Evolutionary conservation across 2,888 invertebrate genomes (phyloP), one percentile per base, ranked within the genome.

Genomic region (Caradrina kadenii): DNA sequence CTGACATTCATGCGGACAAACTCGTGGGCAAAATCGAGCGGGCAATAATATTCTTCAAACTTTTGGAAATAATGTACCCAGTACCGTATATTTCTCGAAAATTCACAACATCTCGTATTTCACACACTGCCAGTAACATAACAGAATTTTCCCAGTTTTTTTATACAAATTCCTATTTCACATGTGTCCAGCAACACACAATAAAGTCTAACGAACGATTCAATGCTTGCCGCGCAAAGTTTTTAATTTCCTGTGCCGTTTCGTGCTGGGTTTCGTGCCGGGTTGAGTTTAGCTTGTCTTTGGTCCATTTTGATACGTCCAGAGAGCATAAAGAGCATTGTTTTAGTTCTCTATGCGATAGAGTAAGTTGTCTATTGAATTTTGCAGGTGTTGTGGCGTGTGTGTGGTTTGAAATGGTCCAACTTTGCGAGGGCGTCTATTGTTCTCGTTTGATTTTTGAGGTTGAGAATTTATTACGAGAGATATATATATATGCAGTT

Each of bases 231-330:
- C 59, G 56, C 62, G 50, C 61, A 73, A 82, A 82, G 68, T 82
- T 82, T 81, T 82, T 81, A 82, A 83, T 83, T 82, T 82, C 81
- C 81, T 81, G 82, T 71, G 64, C 69, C 73, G 58, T 59, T 74
- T 61, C 72, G 59, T 31, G 39, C 35, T 22, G 45, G 50, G 26
- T 62, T 71, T 59, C 68, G 78, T 21, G 56, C 63, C 39, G 22
- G 26, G 21, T 69, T 60, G 58, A 76, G 80, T 80, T 76, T 56
- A 52, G 69, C 76, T 80, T 76, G 80, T 76, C 76, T 80, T 76
- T 80, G 76, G 76, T 63, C 80, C 80, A 63, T 80, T 76, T 76
- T 80, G 76, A 80, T 76, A 80, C 61, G 75, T 45, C 55, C 76
- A 76, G 50, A 61, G 62, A 54, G 59, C 42, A 69, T 69, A 63